A percentile compares a stretch with the other conserved stretches of the same genome.
Conservation (phyloP, 1,140 invertebrate genomes). For the Ooceraea biroi region DNA sequence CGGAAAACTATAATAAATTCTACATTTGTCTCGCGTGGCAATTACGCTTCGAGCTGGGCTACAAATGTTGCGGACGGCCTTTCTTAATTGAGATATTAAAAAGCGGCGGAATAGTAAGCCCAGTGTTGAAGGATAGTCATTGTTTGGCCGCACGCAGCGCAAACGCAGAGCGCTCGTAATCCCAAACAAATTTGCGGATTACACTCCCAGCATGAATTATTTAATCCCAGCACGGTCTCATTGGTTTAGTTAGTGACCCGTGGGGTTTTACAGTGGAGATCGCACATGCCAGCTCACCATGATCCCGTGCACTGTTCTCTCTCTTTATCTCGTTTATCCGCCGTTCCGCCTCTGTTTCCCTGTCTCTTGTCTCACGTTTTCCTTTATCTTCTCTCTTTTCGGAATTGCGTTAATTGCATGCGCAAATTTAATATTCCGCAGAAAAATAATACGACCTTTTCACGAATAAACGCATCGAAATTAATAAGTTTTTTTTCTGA, state of each 20-base stretch:
- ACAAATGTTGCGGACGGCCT: neutral
- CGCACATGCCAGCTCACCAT: constrained; percentile 75
- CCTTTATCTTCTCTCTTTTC: neutral
- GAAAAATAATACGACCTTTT: neutral
- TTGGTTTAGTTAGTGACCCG: constrained; percentile 83
- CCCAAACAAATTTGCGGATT: constrained; percentile 85
- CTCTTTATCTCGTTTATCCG: constrained; percentile 29
- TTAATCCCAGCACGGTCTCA: constrained; percentile 83
- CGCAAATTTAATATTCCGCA: constrained; percentile 24
- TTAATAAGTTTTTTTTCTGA: neutral
- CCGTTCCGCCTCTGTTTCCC: constrained; percentile 21
- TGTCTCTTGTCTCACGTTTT: neutral
- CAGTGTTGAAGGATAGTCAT: constrained; percentile 80
- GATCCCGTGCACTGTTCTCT: constrained; percentile 51
- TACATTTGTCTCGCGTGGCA: neutral
- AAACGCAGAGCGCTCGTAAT: constrained; percentile 79
- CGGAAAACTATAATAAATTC: neutral
- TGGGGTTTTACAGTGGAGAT: constrained; percentile 77
- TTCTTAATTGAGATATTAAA: constrained; percentile 76
- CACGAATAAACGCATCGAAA: neutral
- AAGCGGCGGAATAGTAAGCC: constrained; percentile 69
- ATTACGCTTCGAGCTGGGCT: neutral
- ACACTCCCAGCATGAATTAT: constrained; percentile 84
- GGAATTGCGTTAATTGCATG: neutral
- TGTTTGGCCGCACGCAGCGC: constrained; percentile 83